Evolutionary conservation across 1,140 invertebrate species (phyloP).

Genomic region (Rhizoglyphus robini): DNA sequence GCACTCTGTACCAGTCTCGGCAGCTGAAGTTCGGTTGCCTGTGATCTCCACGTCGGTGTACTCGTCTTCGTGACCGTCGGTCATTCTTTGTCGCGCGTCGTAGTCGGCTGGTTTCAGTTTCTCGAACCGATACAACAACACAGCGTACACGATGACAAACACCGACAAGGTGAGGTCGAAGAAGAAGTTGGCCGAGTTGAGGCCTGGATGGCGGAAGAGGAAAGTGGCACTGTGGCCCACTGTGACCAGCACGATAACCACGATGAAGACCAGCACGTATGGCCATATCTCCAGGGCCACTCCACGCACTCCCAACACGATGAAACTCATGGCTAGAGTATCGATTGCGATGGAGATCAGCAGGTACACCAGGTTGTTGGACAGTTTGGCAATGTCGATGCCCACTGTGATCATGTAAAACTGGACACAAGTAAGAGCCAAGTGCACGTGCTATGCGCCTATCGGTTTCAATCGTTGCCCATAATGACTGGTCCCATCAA

Average conservation of each 20-base stretch:
- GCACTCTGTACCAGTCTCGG: background rate
- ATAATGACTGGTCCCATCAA: background rate
- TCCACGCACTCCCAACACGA: background rate
- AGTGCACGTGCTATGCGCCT: background rate
- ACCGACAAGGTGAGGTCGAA: background rate
- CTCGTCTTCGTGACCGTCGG: background rate
- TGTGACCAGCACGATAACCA: background rate
- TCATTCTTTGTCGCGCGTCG: background rate
- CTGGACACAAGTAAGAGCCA: background rate
- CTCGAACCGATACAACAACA: background rate
- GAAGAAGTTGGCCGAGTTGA: background rate
- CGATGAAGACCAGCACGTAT: background rate
- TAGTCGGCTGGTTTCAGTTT: background rate
- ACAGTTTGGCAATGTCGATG: constrained; percentile 1
- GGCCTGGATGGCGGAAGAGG: background rate
- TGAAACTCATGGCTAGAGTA: background rate
- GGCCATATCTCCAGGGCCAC: constrained; percentile 3
- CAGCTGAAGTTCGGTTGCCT: background rate
- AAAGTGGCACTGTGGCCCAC: constrained; percentile 7
- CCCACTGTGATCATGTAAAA: constrained; percentile 13
- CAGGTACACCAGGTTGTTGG: background rate
- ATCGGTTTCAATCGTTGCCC: background rate
- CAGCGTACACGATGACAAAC: background rate
- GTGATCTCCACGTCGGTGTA: background rate
- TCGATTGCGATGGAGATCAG: background rate